These are phyloP conservation scores for Potorous gilbertii DNA, from an alignment of 2,797 vertebrate genomes.

Conservation along the genomic window DNA sequence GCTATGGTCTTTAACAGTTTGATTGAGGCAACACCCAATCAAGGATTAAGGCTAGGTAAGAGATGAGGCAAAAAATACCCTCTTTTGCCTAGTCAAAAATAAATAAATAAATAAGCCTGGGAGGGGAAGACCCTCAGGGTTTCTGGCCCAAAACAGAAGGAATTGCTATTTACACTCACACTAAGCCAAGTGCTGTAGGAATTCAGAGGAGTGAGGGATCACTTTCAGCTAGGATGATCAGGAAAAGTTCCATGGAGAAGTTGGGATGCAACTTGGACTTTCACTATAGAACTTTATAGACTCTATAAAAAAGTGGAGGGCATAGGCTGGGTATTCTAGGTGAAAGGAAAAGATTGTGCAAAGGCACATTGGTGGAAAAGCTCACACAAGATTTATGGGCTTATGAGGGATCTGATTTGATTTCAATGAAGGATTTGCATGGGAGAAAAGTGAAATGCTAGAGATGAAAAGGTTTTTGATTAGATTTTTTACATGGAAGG, in stretches of 20 bases:
- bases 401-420: neutral
- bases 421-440: neutral
- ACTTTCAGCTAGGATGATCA: neutral
- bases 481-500: neutral
- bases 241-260: neutral
- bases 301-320: too few relatives aligned
- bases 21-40: too few relatives aligned
- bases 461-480: neutral
- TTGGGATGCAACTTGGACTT: neutral
- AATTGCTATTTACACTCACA: too few relatives aligned
- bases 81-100: neutral
- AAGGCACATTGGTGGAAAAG: neutral
- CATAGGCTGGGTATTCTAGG: neutral
- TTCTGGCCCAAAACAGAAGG: too few relatives aligned
- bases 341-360: neutral
- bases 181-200: neutral
- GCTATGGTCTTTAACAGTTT: too few relatives aligned
- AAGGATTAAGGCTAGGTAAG: too few relatives aligned
- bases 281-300: neutral
- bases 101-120: too few relatives aligned
- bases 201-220: neutral
- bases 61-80: neutral
- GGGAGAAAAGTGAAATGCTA: neutral
- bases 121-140: too few relatives aligned
- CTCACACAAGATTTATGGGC: neutral